These are phyloP conservation scores for Bombus pyrosoma DNA, from an alignment of 1,140 invertebrate genomes.

Conservation along the genomic window DNA sequence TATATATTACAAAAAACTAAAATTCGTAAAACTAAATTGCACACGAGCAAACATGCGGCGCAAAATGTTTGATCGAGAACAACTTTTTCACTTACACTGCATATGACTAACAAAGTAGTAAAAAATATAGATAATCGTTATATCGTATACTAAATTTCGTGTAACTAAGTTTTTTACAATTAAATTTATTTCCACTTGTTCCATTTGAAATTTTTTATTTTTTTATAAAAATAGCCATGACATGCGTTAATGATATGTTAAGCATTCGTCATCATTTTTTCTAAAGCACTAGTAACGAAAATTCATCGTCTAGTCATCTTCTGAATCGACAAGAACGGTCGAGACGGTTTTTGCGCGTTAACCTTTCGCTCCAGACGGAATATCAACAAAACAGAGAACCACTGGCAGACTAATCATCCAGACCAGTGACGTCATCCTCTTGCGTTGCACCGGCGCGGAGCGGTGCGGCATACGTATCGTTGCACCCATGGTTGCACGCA, in stretches of 20 bases:
- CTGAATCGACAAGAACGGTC: neutral
- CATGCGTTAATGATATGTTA: neutral
- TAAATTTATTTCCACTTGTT: neutral
- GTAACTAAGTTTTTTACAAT: neutral
- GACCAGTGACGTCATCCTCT: slow-evolving; percentile 64
- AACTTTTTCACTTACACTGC: too few relatives aligned
- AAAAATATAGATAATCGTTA: neutral
- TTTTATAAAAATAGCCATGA: too few relatives aligned
- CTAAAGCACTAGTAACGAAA: neutral
- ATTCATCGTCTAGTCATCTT: neutral
- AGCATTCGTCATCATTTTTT: neutral
- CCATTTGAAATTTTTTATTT: neutral
- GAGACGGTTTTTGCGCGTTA: slow-evolving; percentile 52
- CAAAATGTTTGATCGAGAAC: neutral
- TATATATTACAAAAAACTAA: too few relatives aligned
- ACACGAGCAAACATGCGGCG: too few relatives aligned
- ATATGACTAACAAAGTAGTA: neutral
- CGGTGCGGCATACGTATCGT: slow-evolving; percentile 38
- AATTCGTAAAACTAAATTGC: too few relatives aligned
- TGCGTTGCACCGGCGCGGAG: slow-evolving; percentile 44
- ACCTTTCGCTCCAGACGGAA: slow-evolving; percentile 44
- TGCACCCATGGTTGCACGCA: slow-evolving; percentile 41
- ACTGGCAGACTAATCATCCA: slow-evolving; percentile 68
- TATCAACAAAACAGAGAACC: slow-evolving; percentile 77
- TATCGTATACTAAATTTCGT: neutral